A percentile compares a stretch with the other conserved stretches of the same genome.
Conservation (phyloP, 1,140 invertebrate species). For the roundworm (Caenorhabditis elegans) region WBcel235 BX284602.5:7353501-7354000, state of each 20-base stretch:
- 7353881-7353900: slow-evolving; percentile 47
- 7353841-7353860: slow-evolving; percentile 49
- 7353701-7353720: neutral
- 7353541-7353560: no score
- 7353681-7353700: neutral
- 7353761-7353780: neutral
- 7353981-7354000: slow-evolving; percentile 66
- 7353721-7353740: neutral
- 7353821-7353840: slow-evolving; percentile 17
- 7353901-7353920: slow-evolving; percentile 40
- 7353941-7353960: no score
- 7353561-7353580: no score
- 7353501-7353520: no score
- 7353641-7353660: neutral
- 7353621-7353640: slow-evolving; percentile 11
- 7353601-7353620: no score
- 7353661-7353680: neutral
- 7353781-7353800: no score
- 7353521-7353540: no score
- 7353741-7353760: neutral
- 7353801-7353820: neutral
- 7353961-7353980: slow-evolving; percentile 66
- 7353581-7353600: no score
- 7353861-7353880: slow-evolving; percentile 54
- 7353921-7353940: neutral